These are phyloP conservation scores for Gonatopus flavifemur DNA, from an alignment of 1,140 invertebrate genomes.

Conservation along the genomic window DNA sequence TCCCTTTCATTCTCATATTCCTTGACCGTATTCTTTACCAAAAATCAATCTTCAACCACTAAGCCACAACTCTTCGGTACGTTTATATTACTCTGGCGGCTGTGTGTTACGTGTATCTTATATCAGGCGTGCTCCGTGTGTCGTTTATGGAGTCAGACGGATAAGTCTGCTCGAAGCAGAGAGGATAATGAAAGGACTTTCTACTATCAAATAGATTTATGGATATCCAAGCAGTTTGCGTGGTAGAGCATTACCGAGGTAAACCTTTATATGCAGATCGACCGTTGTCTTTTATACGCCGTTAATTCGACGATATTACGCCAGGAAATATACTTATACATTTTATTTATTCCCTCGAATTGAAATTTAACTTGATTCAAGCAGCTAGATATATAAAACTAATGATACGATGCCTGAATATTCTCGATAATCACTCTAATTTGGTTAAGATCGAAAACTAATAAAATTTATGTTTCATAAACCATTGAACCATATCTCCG, in stretches of 20 bases:
- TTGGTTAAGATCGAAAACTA: no score
- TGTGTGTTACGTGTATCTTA: slow-evolving; percentile 22
- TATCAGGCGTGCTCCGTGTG: slow-evolving; percentile 27
- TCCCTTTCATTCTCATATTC: slow-evolving; percentile 11
- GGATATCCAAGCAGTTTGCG: slow-evolving; percentile 43
- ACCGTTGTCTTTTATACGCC: slow-evolving; percentile 36
- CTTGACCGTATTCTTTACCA: neutral
- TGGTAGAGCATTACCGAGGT: slow-evolving; percentile 36
- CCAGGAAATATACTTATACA: no score
- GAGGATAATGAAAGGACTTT: slow-evolving; percentile 55
- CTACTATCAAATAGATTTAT: slow-evolving; percentile 57
- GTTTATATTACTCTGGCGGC: slow-evolving; percentile 30
- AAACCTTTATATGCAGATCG: slow-evolving; percentile 34
- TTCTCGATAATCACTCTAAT: no score
- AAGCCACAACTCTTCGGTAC: slow-evolving; percentile 20
- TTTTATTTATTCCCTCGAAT: no score
- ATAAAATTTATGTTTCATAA: no score
- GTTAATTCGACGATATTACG: no score
- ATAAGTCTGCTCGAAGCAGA: slow-evolving; percentile 25
- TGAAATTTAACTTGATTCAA: no score
- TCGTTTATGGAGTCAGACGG: slow-evolving; percentile 17
- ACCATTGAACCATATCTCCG: no score
- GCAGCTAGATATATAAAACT: no score
- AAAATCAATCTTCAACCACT: slow-evolving; percentile 18
- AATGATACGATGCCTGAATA: no score